These are phyloP conservation scores for Orbicella faveolata DNA, from an alignment of 64 coral and sea anemone species.

Conservation along the genomic window DNA sequence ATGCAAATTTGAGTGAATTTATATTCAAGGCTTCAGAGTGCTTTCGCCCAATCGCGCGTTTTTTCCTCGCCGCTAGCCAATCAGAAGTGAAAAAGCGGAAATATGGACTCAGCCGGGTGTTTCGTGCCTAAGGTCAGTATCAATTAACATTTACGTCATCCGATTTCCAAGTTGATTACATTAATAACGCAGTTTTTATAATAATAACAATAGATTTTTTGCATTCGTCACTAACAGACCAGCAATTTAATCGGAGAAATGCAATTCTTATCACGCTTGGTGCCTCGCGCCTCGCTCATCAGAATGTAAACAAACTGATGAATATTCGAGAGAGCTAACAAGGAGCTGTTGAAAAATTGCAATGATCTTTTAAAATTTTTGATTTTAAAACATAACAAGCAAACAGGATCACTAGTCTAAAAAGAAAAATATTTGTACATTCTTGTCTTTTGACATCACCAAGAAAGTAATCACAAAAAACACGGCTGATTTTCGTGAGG, in stretches of 20 bases:
- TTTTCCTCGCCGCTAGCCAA: conserved; percentile 48
- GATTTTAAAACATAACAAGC: no score
- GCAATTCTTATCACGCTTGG: not conserved
- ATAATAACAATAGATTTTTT: not conserved
- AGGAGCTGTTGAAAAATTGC: no score
- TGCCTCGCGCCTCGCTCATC: not conserved
- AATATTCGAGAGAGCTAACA: not conserved
- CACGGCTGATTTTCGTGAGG: no score
- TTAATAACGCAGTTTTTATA: not conserved
- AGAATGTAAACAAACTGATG: not conserved
- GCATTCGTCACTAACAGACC: not conserved
- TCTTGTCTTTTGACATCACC: no score
- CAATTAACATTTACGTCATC: not conserved
- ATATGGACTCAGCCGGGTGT: not conserved
- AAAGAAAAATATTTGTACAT: no score
- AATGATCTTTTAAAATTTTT: no score
- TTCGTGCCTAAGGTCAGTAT: not conserved
- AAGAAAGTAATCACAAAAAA: no score
- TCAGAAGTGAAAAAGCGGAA: not conserved
- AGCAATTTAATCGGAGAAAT: not conserved
- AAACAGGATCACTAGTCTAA: no score
- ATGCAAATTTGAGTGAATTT: conserved; percentile 57
- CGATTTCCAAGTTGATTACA: no score
- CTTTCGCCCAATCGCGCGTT: conserved; percentile 43
- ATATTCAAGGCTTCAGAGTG: conserved; percentile 23